A percentile compares a stretch with the other conserved stretches of the same genome.
phyloP scores from a whole-genome alignment of 2,888 invertebrate genomes.

The Ochropleura leucogaster region DNA sequence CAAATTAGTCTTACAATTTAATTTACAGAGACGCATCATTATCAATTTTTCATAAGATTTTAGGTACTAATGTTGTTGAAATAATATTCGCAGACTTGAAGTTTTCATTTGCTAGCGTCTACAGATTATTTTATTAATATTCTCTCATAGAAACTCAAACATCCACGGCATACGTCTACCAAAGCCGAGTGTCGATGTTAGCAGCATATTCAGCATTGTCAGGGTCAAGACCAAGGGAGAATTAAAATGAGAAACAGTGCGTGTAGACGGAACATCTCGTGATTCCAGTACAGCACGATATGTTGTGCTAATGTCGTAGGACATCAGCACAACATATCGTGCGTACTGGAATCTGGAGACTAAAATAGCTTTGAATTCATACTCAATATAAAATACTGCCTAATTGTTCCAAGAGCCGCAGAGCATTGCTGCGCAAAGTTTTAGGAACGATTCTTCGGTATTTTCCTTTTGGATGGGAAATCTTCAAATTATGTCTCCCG shows the following conservation, averaged over 20 bases:
- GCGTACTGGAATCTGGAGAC: no score
- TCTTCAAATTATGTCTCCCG: no score
- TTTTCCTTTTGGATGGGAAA: no score
- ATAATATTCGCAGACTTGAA: conserved; percentile 11
- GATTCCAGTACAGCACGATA: background rate
- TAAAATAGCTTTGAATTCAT: background rate
- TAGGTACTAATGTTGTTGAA: conserved; percentile 11
- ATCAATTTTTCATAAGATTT: conserved; percentile 21
- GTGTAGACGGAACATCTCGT: no score
- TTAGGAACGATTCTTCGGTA: background rate
- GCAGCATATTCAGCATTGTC: no score
- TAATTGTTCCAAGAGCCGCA: background rate
- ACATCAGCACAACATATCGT: no score
- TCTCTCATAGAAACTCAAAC: no score
- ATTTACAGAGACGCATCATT: conserved; percentile 26
- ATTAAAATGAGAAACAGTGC: no score
- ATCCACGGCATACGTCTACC: no score
- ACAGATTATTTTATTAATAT: background rate
- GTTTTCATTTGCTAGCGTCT: conserved; percentile 6
- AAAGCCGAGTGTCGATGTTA: no score
- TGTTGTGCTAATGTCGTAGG: background rate
- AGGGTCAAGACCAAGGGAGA: no score
- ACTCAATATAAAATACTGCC: background rate
- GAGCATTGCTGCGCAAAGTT: background rate
- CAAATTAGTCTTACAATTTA: conserved; percentile 43